Conservation (phyloP, 1,140 invertebrate species). For the Elysia chlorotica region DNA sequence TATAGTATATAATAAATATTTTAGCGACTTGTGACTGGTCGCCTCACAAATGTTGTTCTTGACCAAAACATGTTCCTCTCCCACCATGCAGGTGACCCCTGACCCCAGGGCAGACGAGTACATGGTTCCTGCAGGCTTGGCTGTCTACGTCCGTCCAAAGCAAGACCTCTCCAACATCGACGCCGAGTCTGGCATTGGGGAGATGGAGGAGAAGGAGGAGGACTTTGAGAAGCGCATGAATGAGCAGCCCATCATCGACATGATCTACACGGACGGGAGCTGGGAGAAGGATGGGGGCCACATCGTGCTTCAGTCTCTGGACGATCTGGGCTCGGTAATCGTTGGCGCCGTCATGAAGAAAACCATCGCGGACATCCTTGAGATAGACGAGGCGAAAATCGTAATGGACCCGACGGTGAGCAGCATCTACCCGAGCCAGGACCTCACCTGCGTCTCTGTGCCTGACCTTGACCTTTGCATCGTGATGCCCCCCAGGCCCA, state of each 20-base stretch:
- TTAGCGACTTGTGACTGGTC: too few relatives aligned
- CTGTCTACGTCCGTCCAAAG: conserved; percentile 19
- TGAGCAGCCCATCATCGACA: conserved; percentile 16
- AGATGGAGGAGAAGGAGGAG: conserved; percentile 21
- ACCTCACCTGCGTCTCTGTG: conserved; percentile 14
- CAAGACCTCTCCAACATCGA: conserved; percentile 12
- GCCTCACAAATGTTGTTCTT: too few relatives aligned
- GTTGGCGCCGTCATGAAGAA: conserved; percentile 50
- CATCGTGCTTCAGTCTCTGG: conserved; percentile 45
- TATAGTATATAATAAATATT: too few relatives aligned
- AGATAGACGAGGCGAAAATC: conserved; percentile 11
- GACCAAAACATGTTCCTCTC: too few relatives aligned
- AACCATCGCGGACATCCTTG: conserved; percentile 24
- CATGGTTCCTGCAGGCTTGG: conserved; percentile 1
- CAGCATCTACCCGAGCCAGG: conserved; percentile 9
- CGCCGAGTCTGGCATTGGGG: conserved; percentile 30
- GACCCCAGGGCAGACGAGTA: background rate
- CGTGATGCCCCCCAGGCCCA: too few relatives aligned
- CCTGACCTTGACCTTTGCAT: conserved; percentile 6
- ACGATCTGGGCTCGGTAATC: conserved; percentile 49
- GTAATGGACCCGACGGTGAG: conserved; percentile 15
- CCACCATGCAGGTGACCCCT: background rate
- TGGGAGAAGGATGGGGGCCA: conserved; percentile 15
- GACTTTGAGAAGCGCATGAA: conserved; percentile 13
- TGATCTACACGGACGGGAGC: conserved; percentile 12